Evolutionary conservation across 2,888 invertebrate species (phyloP).

Genomic region (Drosophila anceps): DNA sequence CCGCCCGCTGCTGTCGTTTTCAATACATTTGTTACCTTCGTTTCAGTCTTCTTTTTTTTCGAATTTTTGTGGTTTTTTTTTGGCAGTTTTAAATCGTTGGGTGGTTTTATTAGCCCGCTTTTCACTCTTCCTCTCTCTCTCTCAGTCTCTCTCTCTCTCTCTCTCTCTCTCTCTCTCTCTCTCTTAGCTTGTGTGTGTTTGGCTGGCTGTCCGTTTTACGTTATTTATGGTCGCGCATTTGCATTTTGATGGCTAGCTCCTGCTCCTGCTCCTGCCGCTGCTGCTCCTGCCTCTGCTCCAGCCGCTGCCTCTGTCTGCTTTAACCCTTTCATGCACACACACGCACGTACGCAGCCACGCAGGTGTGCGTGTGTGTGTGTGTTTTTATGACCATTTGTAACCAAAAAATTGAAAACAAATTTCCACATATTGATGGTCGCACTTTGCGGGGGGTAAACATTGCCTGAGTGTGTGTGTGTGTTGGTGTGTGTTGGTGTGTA

Average conservation of each 20-base stretch:
- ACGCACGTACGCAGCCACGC: constrained; percentile 2
- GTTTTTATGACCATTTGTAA: constrained; percentile 74
- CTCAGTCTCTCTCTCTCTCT: background rate
- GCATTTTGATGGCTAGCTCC: constrained; percentile 73
- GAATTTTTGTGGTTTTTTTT: constrained; percentile 29
- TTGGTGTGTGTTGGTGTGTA: background rate
- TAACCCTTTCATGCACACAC: constrained; percentile 51
- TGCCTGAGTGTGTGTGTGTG: constrained; percentile 2
- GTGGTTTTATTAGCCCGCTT: constrained; percentile 73
- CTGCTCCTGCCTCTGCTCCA: background rate
- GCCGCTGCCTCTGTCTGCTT: constrained; percentile 22
- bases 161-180: constrained; percentile 18
- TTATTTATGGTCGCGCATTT: constrained; percentile 81
- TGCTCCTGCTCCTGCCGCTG: constrained; percentile 5
- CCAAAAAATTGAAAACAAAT: constrained; percentile 78
- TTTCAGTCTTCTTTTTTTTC: constrained; percentile 18
- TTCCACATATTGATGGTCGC: constrained; percentile 68
- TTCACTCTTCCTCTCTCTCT: constrained; percentile 17
- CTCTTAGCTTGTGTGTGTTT: background rate
- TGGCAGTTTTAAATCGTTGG: constrained; percentile 66
- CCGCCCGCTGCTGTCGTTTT: constrained; percentile 28
- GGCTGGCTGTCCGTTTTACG: constrained; percentile 56
- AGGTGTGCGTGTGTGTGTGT: constrained; percentile 32
- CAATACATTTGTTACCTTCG: constrained; percentile 14
- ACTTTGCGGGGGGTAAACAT: constrained; percentile 24